Conservation (phyloP, 2,113 vertebrate species). For the Sus scrofa region DNA sequence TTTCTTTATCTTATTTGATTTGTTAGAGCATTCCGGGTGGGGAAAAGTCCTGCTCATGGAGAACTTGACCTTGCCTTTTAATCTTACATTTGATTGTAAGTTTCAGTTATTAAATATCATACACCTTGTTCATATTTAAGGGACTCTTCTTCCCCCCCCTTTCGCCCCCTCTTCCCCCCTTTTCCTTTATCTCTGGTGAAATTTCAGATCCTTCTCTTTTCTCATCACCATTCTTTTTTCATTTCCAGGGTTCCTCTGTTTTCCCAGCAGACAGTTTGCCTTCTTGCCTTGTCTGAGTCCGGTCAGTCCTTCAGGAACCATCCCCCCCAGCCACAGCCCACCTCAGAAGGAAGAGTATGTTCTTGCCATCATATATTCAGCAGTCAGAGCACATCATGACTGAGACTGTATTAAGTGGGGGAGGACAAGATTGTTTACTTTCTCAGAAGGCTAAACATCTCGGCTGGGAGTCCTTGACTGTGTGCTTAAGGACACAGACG, state of each 20-base stretch:
- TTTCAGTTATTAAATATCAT: background rate
- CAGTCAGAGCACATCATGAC: constrained; percentile 45
- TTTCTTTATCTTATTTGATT: constrained; percentile 1
- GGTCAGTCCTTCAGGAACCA: constrained; percentile 11
- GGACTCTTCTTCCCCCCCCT: background rate
- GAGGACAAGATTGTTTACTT: constrained; percentile 78
- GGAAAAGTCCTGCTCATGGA: background rate
- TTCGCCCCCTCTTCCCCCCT: background rate
- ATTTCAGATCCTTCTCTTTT: background rate
- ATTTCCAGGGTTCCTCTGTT: background rate
- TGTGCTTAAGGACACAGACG: constrained; percentile 80
- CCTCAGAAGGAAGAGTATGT: background rate
- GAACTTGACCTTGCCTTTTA: background rate
- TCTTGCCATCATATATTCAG: constrained; percentile 47
- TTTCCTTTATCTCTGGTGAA: background rate
- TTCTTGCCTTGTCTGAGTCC: constrained; percentile 11
- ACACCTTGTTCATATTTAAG: background rate
- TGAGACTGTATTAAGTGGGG: background rate
- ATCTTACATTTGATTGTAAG: background rate
- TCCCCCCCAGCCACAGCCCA: background rate
- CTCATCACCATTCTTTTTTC: background rate
- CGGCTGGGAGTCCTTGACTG: constrained; percentile 84
- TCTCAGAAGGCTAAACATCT: constrained; percentile 77
- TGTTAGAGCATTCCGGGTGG: background rate
- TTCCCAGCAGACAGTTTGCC: background rate